Conservation (phyloP, 2,113 vertebrate species). For the Cheirogaleus medius region DNA sequence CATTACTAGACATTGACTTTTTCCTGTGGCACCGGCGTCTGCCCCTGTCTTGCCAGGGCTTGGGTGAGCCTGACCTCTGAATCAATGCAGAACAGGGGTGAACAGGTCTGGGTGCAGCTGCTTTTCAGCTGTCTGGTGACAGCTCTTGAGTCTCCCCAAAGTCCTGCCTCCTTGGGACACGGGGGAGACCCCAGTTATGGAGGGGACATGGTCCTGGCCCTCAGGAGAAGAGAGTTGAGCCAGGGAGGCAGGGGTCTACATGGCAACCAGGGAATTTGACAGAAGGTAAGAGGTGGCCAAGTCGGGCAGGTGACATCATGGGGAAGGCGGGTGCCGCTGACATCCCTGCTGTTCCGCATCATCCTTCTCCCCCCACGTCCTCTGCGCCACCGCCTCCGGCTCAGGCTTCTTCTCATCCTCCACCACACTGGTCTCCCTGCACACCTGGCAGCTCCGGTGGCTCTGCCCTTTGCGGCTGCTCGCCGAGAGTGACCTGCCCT, state of each 20-base stretch:
- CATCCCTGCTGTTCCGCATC: neutral
- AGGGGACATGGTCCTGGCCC: neutral
- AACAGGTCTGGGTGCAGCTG: neutral
- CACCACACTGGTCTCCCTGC: neutral
- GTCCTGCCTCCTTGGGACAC: neutral
- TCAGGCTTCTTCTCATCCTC: fast-evolving
- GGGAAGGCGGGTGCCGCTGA: neutral
- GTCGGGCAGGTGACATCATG: fast-evolving
- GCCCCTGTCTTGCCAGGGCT: neutral
- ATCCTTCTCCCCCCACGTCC: too few relatives aligned
- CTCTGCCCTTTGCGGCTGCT: neutral
- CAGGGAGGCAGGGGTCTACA: neutral
- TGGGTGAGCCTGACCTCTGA: fast-evolving
- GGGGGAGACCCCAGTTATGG: neutral
- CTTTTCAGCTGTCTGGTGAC: fast-evolving
- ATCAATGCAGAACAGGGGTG: neutral
- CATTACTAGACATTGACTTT: neutral
- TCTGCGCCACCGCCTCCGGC: fast-evolving
- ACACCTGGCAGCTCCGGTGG: fast-evolving
- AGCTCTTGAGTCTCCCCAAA: neutral
- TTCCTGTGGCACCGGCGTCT: neutral
- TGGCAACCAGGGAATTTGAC: neutral
- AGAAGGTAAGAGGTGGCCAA: neutral
- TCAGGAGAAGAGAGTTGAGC: too few relatives aligned
- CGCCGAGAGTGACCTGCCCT: neutral